phyloP scores from a whole-genome alignment of 2,888 invertebrate genomes.

The Anticlea derivata region DNA sequence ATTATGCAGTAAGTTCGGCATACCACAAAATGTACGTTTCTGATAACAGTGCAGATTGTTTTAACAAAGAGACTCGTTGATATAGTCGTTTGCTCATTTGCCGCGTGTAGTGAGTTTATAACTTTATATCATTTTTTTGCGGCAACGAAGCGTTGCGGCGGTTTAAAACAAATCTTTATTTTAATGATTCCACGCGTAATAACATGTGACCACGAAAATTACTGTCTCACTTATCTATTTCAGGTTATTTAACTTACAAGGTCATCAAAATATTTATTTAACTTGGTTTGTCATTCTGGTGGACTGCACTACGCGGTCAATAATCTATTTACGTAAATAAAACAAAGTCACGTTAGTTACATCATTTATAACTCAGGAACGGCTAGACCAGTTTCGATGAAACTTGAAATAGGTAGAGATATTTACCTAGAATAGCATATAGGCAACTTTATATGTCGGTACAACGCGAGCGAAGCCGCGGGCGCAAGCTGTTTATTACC shows the following conservation, averaged over 20 bases:
- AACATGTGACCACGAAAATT: neutral
- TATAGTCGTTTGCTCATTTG: conserved; percentile 1
- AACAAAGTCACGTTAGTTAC: too few relatives aligned
- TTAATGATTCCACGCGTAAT: conserved; percentile 4
- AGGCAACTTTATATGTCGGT: too few relatives aligned
- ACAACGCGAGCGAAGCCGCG: too few relatives aligned
- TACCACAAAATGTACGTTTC: neutral
- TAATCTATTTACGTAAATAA: too few relatives aligned
- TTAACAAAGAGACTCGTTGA: conserved; percentile 8
- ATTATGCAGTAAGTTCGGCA: neutral
- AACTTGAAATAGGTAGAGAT: too few relatives aligned
- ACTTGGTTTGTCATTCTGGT: too few relatives aligned
- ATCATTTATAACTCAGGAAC: too few relatives aligned
- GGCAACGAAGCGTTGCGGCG: conserved; percentile 11
- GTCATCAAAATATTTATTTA: too few relatives aligned
- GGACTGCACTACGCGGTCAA: too few relatives aligned
- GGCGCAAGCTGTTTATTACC: too few relatives aligned
- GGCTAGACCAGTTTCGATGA: too few relatives aligned
- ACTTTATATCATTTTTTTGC: conserved; percentile 1
- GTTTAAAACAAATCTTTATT: neutral
- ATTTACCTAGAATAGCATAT: too few relatives aligned
- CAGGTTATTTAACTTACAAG: neutral
- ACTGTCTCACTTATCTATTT: neutral
- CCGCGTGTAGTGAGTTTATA: neutral
- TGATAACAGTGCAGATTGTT: conserved; percentile 1